Conservation (phyloP, 2,113 vertebrate genomes). For the Cygnus buccinator region DNA sequence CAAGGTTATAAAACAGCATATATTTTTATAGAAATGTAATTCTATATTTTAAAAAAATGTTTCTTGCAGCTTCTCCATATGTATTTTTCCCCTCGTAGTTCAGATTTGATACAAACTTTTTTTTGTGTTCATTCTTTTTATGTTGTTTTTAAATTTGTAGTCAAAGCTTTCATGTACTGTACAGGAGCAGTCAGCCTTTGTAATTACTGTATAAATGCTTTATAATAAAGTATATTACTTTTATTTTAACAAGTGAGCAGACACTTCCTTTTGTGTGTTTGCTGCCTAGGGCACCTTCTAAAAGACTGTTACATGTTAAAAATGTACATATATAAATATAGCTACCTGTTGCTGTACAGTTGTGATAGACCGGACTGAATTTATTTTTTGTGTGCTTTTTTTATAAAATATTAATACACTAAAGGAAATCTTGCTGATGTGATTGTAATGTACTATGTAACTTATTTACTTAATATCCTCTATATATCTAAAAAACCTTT, state of each 20-base stretch:
- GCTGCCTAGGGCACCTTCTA: slow-evolving; percentile 82
- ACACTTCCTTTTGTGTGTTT: slow-evolving; percentile 81
- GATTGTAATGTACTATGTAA: slow-evolving; percentile 86
- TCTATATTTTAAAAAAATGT: slow-evolving; percentile 61
- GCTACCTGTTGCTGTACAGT: slow-evolving; percentile 85
- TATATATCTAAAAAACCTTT: slow-evolving; percentile 80
- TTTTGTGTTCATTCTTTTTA: slow-evolving; percentile 70
- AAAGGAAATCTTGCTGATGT: slow-evolving; percentile 84
- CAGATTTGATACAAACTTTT: slow-evolving; percentile 64
- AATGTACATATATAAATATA: slow-evolving; percentile 78
- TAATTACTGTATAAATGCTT: slow-evolving; percentile 85
- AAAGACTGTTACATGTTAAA: slow-evolving; percentile 84
- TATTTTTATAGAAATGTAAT: slow-evolving; percentile 77
- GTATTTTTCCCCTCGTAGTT: slow-evolving; percentile 22
- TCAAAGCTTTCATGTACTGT: slow-evolving; percentile 75
- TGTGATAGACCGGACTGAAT: slow-evolving; percentile 82
- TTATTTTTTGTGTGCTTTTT: slow-evolving; percentile 88
- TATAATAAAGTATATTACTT: slow-evolving; percentile 82
- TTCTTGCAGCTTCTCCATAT: slow-evolving; percentile 43
- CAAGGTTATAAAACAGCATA: slow-evolving; percentile 62
- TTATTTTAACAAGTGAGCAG: slow-evolving; percentile 81
- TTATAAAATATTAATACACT: slow-evolving; percentile 87
- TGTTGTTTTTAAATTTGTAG: slow-evolving; percentile 72
- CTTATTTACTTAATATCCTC: slow-evolving; percentile 85
- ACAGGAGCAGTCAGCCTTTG: slow-evolving; percentile 78